A percentile compares a stretch with the other conserved stretches of the same genome.
These are phyloP conservation scores for Choristoneura rosaceana DNA, from an alignment of 2,888 invertebrate genomes.

Conservation along the genomic window DNA sequence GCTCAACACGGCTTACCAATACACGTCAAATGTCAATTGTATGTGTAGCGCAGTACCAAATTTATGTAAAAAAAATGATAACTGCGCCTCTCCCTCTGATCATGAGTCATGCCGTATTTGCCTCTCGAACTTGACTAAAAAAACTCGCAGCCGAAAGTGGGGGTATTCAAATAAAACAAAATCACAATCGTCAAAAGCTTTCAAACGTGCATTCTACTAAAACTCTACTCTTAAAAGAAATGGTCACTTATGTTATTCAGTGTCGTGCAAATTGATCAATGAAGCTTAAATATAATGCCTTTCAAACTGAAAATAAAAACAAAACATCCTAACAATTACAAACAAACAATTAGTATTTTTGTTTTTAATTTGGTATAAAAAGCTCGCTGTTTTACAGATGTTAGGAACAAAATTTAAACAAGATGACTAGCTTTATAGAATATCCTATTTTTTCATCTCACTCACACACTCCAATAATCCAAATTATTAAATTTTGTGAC, in stretches of 20 bases:
- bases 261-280: not conserved
- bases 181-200: constrained; percentile 86
- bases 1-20: not conserved
- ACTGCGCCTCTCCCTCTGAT: not conserved
- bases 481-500: not conserved
- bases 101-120: constrained; percentile 16
- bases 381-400: too few relatives aligned
- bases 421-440: too few relatives aligned
- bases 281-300: not conserved
- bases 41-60: constrained; percentile 7
- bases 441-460: not conserved
- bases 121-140: constrained; percentile 40
- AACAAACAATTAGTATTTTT: too few relatives aligned
- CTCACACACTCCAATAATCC: not conserved
- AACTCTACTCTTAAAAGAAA: constrained; percentile 11
- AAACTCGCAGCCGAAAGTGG: constrained; percentile 63
- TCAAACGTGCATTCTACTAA: constrained; percentile 77
- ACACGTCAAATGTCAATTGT: not conserved
- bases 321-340: not conserved
- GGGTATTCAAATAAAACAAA: constrained; percentile 78
- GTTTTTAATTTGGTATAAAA: too few relatives aligned
- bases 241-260: not conserved
- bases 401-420: too few relatives aligned
- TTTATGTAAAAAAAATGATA: constrained; percentile 1
- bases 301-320: not conserved